Conservation (phyloP, 2,113 vertebrate species). For the Fregata magnificens region DNA sequence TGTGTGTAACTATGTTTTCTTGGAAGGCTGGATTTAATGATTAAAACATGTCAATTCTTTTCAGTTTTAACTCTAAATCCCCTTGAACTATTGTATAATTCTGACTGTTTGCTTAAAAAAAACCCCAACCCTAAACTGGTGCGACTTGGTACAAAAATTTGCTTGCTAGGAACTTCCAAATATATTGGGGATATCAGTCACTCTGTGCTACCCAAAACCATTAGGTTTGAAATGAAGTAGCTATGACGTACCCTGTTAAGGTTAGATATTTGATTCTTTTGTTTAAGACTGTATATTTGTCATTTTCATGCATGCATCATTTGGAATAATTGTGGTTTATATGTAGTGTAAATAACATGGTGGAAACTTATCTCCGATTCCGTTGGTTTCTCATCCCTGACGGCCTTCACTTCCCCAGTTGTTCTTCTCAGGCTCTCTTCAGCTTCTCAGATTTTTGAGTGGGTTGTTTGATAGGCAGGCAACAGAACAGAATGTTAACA, state of each 20-base stretch:
- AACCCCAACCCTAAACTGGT: background rate
- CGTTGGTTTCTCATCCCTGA: background rate
- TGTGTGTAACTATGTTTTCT: background rate
- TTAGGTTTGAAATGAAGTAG: background rate
- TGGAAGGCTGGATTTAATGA: background rate
- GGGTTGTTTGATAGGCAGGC: background rate
- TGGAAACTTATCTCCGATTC: background rate
- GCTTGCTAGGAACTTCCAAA: background rate
- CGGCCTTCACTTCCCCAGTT: background rate
- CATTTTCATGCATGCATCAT: background rate
- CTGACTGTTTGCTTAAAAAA: background rate
- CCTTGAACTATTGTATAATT: background rate
- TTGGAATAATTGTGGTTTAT: background rate
- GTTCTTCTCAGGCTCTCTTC: background rate
- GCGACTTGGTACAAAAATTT: background rate
- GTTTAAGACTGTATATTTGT: background rate
- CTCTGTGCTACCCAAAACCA: background rate
- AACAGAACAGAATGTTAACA: background rate
- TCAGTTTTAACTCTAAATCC: background rate
- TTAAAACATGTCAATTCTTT: background rate
- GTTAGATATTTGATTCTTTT: background rate
- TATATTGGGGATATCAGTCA: background rate
- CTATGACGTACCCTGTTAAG: background rate
- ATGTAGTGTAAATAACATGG: background rate
- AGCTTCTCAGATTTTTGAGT: background rate